A percentile compares a stretch with the other conserved stretches of the same genome.
Conservation (phyloP, 2,888 invertebrate genomes). For the Agrochola litura region DNA sequence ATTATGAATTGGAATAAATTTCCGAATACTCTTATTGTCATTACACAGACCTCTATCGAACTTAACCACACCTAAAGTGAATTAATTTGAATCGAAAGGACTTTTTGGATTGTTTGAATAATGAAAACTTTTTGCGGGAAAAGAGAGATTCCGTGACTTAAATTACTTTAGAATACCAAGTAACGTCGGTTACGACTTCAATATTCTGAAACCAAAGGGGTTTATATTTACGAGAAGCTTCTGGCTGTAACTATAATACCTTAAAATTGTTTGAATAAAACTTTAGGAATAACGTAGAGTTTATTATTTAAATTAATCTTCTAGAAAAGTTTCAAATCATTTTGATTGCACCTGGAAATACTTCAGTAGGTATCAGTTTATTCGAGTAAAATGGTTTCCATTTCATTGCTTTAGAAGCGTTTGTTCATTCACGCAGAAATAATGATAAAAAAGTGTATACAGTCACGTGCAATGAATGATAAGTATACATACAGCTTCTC, state of each 20-base stretch:
- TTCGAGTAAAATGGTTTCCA: constrained; percentile 9
- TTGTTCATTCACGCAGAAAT: constrained; percentile 23
- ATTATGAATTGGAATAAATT: neutral
- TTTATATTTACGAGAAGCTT: neutral
- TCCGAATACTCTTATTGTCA: neutral
- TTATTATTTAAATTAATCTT: constrained; percentile 7
- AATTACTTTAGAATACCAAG: constrained; percentile 35
- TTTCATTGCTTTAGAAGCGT: constrained; percentile 6
- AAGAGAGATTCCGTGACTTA: constrained; percentile 17
- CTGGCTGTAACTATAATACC: too few species aligned
- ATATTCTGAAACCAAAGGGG: neutral
- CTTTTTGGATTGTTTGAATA: constrained; percentile 26
- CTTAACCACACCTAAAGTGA: neutral
- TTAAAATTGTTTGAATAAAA: neutral
- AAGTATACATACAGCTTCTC: neutral
- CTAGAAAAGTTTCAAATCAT: neutral
- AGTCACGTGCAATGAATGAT: neutral
- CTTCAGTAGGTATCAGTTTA: neutral
- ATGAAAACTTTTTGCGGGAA: constrained; percentile 17
- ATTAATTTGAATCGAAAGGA: constrained; percentile 23
- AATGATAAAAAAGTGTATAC: constrained; percentile 5
- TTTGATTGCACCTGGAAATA: neutral
- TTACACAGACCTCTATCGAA: neutral
- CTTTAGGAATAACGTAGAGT: constrained; percentile 9
- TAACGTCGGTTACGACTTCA: neutral